Conservation (phyloP, 2,888 invertebrate genomes). For the Hecatera dysodea region DNA sequence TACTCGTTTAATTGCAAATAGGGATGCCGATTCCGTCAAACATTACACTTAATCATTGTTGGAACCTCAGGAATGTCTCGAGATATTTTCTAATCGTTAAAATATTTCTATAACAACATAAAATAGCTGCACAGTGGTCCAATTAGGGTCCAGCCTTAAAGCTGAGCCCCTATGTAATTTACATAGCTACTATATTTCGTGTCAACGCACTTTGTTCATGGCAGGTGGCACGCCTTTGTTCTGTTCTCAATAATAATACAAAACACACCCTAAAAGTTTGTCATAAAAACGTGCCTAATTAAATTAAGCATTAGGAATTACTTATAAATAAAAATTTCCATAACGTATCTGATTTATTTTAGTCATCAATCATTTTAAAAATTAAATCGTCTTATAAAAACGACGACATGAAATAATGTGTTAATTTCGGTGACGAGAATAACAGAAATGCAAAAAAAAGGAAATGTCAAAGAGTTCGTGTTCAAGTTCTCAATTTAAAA, state of each 20-base stretch:
- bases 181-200: slow-evolving; percentile 23
- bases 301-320: slow-evolving; percentile 31
- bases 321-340: slow-evolving; percentile 25
- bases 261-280: slow-evolving; percentile 38
- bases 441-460: not conserved
- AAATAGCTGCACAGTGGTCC: slow-evolving; percentile 5
- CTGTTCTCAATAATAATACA: slow-evolving; percentile 7
- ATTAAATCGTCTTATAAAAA: slow-evolving; percentile 26
- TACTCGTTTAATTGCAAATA: not conserved
- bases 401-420: not conserved
- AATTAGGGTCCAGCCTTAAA: slow-evolving; percentile 20
- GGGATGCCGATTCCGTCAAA: not conserved
- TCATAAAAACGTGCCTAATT: slow-evolving; percentile 28
- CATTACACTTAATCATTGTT: not conserved
- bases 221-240: slow-evolving; percentile 40
- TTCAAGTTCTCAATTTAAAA: slow-evolving; percentile 20
- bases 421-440: not conserved
- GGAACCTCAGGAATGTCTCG: slow-evolving; percentile 19
- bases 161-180: not conserved
- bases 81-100: slow-evolving; percentile 20
- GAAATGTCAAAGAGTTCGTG: slow-evolving; percentile 11
- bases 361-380: slow-evolving; percentile 12
- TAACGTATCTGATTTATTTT: slow-evolving; percentile 22
- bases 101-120: slow-evolving; percentile 23
- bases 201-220: slow-evolving; percentile 41